phyloP scores from a whole-genome alignment of 2,113 vertebrate species.

The Bos indicus region DNA sequence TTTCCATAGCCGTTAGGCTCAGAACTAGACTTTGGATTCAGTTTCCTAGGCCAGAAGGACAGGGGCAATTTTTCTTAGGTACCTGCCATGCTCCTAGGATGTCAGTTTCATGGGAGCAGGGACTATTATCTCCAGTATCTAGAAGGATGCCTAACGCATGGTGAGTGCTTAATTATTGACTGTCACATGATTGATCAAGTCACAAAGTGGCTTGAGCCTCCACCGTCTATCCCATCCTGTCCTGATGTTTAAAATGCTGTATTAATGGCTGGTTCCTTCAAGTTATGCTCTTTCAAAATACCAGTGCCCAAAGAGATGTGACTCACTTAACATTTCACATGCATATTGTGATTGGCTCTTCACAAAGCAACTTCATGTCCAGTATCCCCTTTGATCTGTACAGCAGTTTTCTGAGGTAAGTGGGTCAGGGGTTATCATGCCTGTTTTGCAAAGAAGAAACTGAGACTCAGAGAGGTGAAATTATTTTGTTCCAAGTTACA shows the following conservation, averaged over 20 bases:
- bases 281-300: slow-evolving; percentile 22
- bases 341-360: background rate
- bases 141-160: background rate
- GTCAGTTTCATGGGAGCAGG: background rate
- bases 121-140: background rate
- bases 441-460: background rate
- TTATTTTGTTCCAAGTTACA: background rate
- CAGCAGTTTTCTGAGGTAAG: background rate
- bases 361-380: background rate
- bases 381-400: background rate
- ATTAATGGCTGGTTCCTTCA: background rate
- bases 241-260: background rate
- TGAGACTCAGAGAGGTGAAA: background rate
- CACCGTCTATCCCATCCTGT: background rate
- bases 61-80: background rate
- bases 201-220: background rate
- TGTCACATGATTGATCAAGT: background rate
- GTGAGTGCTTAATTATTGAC: slow-evolving; percentile 4
- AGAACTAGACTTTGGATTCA: background rate
- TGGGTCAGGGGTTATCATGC: background rate
- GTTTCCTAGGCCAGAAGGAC: background rate
- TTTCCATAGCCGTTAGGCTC: background rate
- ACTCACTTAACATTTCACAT: background rate
- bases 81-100: background rate
- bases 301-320: background rate